Conservation (phyloP, 2,113 vertebrate genomes). For the Menura novaehollandiae region DNA sequence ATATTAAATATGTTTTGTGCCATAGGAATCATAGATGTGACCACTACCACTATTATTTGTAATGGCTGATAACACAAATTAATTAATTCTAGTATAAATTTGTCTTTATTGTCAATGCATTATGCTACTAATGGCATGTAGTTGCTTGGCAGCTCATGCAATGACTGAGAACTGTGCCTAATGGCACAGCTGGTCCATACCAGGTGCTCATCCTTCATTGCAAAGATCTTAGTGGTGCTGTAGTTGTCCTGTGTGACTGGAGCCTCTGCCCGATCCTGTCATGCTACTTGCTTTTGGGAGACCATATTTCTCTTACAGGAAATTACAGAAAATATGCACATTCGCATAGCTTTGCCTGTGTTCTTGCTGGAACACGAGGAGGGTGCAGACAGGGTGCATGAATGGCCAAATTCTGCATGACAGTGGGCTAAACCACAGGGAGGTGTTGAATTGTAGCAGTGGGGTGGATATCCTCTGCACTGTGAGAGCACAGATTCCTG, state of each 20-base stretch:
- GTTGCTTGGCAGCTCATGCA: not conserved
- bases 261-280: not conserved
- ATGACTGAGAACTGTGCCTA: not conserved
- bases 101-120: not conserved
- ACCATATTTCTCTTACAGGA: not conserved
- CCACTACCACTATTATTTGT: not conserved
- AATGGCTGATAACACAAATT: not conserved
- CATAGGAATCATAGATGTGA: not conserved
- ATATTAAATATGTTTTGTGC: not conserved
- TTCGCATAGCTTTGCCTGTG: rapidly evolving
- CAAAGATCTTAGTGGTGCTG: not conserved
- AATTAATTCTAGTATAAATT: not conserved
- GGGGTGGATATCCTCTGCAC: not conserved
- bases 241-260: not conserved
- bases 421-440: not conserved
- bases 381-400: not conserved
- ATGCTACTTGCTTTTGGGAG: not conserved
- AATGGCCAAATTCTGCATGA: not conserved
- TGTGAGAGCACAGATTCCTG: not conserved
- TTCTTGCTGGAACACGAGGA: not conserved
- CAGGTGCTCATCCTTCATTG: not conserved
- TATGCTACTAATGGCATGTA: rapidly evolving
- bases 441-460: not conserved
- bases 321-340: not conserved
- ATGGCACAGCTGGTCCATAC: rapidly evolving